Percentiles rank a stretch among this genome's conserved stretches.
phyloP scores from a whole-genome alignment of 2,888 invertebrate species.

The Podabrus alpinus region DNA sequence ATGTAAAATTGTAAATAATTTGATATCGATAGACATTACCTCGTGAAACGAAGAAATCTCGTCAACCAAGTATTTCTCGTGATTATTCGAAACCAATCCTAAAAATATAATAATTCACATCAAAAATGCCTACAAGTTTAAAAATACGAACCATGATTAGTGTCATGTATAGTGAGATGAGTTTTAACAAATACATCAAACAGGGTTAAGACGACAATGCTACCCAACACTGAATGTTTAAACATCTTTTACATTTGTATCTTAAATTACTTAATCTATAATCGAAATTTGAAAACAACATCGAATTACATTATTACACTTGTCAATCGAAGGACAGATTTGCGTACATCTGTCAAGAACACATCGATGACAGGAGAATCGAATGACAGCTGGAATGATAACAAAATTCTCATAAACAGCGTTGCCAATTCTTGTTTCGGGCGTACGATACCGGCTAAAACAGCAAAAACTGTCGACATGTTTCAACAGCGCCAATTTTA shows the following conservation, averaged over 20 bases:
- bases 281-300: slow-evolving; percentile 15
- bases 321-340: slow-evolving; percentile 26
- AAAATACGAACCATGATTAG: slow-evolving; percentile 71
- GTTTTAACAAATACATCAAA: slow-evolving; percentile 70
- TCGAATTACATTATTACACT: slow-evolving; percentile 32
- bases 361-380: neutral
- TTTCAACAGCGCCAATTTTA: neutral
- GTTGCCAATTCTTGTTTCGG: neutral
- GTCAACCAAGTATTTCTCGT: slow-evolving; percentile 71
- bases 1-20: neutral
- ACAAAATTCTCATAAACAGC: neutral
- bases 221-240: slow-evolving; percentile 62
- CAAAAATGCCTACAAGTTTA: slow-evolving; percentile 46
- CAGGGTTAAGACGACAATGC: slow-evolving; percentile 69
- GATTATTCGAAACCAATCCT: slow-evolving; percentile 75
- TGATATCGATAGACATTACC: slow-evolving; percentile 45
- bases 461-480: neutral
- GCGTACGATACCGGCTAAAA: neutral
- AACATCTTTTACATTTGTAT: slow-evolving; percentile 53
- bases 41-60: slow-evolving; percentile 63
- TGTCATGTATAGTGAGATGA: slow-evolving; percentile 72
- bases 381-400: slow-evolving; percentile 1
- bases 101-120: slow-evolving; percentile 56
- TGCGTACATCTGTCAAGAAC: slow-evolving; percentile 1
- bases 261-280: slow-evolving; percentile 9